Base-by-base conservation (phyloP, 2,888 invertebrate genomes). In the Sicus ferrugineus region DNA sequence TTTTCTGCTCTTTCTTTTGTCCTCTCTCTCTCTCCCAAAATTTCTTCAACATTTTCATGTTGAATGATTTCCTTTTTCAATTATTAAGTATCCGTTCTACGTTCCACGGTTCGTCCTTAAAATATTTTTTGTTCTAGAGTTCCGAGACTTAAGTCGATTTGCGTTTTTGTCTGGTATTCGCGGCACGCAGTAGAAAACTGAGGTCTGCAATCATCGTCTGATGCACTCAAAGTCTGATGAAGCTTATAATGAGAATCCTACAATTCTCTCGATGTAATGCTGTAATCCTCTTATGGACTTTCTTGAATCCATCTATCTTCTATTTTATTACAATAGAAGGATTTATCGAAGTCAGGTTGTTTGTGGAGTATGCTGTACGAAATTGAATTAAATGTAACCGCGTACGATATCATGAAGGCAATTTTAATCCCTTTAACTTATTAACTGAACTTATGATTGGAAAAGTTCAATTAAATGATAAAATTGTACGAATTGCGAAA, bases 191-290 rank as follows among this genome's bases (percentile, higher is more conserved):
- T 14, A 52, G 6, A 23, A 26, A 28, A 11, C 52, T 21, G 64
- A 26, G 28, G 28, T n/a, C 28, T n/a, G 46, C 38, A 62, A 62
- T 62, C 62, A 46, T 62, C 62, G 46, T 19, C 46, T 46, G 46
- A 26, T 31, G 5, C 28, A 61, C 61, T 42, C 7, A 21, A 42
- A 46, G 23, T 1, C 34, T 31, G 31, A 48, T 31, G 67, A 58
- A 48, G 67, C 67, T 67, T 67, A 67, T 59, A 67, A 67, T 67
- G 50, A 67, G 48, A 67, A 67, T 31, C 59, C 59, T 31, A 34
- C 31, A 31, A 54, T 65, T 28, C 14, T 26, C 23, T 2, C 46
- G 54, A 54, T 54, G 21, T 65, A 65, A 65, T 65, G 26, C 38
- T 38, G 42, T 54, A 54, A 16, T 14, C 14, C 16, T 54, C 54